A percentile compares a stretch with the other conserved stretches of the same genome.
Conservation (phyloP, 2,888 invertebrate species). For the Hyppa rectilinea region DNA sequence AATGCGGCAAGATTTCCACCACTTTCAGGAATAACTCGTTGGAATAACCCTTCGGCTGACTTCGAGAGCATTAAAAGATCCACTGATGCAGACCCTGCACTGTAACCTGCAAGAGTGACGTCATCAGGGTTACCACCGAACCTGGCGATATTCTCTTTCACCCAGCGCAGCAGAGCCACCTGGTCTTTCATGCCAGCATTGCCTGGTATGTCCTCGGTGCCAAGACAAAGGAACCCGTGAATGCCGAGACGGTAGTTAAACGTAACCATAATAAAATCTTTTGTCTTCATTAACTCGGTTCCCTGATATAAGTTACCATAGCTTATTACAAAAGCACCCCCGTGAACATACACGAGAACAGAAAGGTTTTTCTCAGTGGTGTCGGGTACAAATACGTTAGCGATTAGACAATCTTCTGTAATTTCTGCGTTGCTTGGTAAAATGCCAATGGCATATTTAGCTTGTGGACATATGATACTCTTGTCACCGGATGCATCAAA, state of each 20-base stretch:
- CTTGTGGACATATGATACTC: conserved; percentile 70
- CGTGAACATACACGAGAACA: conserved; percentile 72
- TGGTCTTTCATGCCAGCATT: conserved; percentile 78
- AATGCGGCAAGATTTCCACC: conserved; percentile 70
- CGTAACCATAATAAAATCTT: conserved; percentile 68
- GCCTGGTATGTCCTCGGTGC: conserved; percentile 71
- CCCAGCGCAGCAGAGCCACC: conserved; percentile 75
- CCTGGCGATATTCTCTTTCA: conserved; percentile 73
- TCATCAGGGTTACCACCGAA: conserved; percentile 78
- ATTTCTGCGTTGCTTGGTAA: conserved; percentile 16
- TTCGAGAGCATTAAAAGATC: conserved; percentile 74
- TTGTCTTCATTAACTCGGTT: conserved; percentile 45
- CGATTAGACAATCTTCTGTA: conserved; percentile 79
- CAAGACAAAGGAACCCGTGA: conserved; percentile 71
- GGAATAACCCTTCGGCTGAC: conserved; percentile 71
- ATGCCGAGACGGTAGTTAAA: conserved; percentile 72
- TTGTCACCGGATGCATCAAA: conserved; percentile 69
- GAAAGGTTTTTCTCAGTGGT: conserved; percentile 70
- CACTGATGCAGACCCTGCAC: conserved; percentile 74
- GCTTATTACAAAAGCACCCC: conserved; percentile 70
- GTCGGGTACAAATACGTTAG: conserved; percentile 81
- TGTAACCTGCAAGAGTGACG: conserved; percentile 74
- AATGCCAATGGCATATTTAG: rapidly evolving
- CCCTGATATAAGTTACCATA: conserved; percentile 31
- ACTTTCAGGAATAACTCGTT: conserved; percentile 76